Conservation (phyloP, 2,888 invertebrate species). For the Patella pellucida region DNA sequence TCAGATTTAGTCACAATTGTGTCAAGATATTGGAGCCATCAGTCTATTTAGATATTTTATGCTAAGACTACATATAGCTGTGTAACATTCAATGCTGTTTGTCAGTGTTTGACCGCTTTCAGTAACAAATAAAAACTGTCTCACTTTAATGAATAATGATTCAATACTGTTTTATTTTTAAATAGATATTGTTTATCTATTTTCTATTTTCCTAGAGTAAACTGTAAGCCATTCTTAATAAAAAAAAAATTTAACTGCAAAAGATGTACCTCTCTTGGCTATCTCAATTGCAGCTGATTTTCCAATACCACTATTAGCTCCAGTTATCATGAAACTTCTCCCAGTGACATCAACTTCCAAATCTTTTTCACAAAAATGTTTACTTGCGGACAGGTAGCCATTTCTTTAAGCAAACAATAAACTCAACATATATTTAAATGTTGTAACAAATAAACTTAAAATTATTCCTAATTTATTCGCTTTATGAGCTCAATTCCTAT, state of each 20-base stretch:
- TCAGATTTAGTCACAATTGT: too few relatives aligned
- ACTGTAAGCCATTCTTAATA: neutral
- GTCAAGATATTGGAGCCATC: too few relatives aligned
- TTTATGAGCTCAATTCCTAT: neutral
- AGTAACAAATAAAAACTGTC: too few relatives aligned
- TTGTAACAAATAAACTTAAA: neutral
- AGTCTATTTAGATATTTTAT: too few relatives aligned
- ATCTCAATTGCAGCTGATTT: slow-evolving; percentile 70
- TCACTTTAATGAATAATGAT: too few relatives aligned
- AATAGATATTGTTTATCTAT: neutral
- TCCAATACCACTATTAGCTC: slow-evolving; percentile 71
- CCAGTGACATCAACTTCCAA: slow-evolving; percentile 69
- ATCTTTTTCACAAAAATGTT: slow-evolving; percentile 66
- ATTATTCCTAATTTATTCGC: neutral
- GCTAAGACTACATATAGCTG: too few relatives aligned
- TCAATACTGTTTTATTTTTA: neutral
- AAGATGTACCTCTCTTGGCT: slow-evolving; percentile 67
- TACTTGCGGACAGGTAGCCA: slow-evolving; percentile 70
- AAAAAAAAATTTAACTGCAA: neutral
- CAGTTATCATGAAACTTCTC: slow-evolving; percentile 71
- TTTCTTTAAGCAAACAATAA: slow-evolving; percentile 47
- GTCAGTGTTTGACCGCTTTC: too few relatives aligned
- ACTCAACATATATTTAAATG: neutral
- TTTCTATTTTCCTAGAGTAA: neutral
- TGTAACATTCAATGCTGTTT: too few relatives aligned